Evolutionary conservation across 2,888 invertebrate species (phyloP), one percentile per base, ranked within the genome.

Genomic region (Meloe dianella): DNA sequence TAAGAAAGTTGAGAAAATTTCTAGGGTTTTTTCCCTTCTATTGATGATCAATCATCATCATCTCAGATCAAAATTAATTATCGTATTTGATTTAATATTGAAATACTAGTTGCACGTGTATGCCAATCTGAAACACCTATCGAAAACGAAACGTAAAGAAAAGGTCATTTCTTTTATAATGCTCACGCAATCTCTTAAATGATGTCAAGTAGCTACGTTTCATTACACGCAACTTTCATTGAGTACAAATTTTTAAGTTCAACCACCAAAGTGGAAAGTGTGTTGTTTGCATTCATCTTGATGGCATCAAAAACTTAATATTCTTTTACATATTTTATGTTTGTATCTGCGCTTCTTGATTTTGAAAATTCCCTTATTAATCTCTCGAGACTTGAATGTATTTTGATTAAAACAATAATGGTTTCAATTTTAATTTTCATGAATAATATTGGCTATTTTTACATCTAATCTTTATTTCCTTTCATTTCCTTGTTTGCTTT

Each of bases 91-190:
- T 59, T 59, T 59, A 64, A 59, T 38, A 35, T 14, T 10, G 63
- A 64, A 66, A 58, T 68, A 70, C 65, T 66, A 70, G 68, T 66
- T 68, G 65, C 61, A 59, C 63, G 41, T 63, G 56, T 60, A 29
- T 35, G 56, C 59, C 27, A 27, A 68, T 68, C 63, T 60, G 9
- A 20, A 24, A 58, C 29, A 6, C 63, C 51, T 27, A 63, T 60
- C 61, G 10, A n/a, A 58, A 60, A 22, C 24, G 51, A 54, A 47
- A 47, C n/a, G 54, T 69, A 61, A 27, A 27, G 27, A 69, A 69
- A 67, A 63, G 67, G 69, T 69, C 67, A 69, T 64, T 67, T 38
- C 62, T 56, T 60, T 61, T 41, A 1, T 61, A 58, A 57, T 27
- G 63, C 47, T 62, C 69, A 67, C 69, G 69, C 66, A 56, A 67